A percentile compares a stretch with the other conserved stretches of the same genome.
These are phyloP conservation scores for Hetaerina titia DNA, from an alignment of 2,888 invertebrate genomes.

Conservation along the genomic window DNA sequence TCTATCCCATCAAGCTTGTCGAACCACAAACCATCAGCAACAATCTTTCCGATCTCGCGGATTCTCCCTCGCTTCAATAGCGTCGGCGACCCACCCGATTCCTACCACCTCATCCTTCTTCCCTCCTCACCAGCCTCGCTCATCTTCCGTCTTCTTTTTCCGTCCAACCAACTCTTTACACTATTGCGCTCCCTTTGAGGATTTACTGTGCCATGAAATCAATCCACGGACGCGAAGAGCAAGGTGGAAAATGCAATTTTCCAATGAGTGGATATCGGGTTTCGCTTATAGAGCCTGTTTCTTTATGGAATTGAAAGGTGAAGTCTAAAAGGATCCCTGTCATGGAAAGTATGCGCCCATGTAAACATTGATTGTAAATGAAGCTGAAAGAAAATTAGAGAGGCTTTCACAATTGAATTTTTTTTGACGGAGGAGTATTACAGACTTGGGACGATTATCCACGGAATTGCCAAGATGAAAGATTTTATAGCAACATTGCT, in stretches of 20 bases:
- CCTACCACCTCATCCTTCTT: background rate
- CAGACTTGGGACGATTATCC: background rate
- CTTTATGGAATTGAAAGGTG: background rate
- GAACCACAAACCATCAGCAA: background rate
- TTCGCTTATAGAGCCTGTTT: background rate
- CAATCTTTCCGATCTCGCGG: background rate
- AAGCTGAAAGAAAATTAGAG: background rate
- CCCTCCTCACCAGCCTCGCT: background rate
- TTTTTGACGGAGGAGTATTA: background rate
- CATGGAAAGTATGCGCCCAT: no score
- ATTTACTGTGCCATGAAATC: conserved; percentile 48
- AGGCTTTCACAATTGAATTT: background rate
- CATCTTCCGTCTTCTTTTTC: background rate
- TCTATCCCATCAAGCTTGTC: background rate
- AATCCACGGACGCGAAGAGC: conserved; percentile 33
- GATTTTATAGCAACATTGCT: no score
- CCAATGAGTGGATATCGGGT: conserved; percentile 41
- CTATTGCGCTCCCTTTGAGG: background rate
- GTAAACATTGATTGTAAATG: background rate
- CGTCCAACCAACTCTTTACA: background rate
- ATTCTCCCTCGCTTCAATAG: background rate
- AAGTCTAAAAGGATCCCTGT: background rate
- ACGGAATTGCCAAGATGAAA: background rate
- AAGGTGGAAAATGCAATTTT: conserved; percentile 61
- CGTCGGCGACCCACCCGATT: background rate